Evolutionary conservation across 2,797 vertebrate genomes (phyloP).

Genomic region (Amblyraja radiata): DNA sequence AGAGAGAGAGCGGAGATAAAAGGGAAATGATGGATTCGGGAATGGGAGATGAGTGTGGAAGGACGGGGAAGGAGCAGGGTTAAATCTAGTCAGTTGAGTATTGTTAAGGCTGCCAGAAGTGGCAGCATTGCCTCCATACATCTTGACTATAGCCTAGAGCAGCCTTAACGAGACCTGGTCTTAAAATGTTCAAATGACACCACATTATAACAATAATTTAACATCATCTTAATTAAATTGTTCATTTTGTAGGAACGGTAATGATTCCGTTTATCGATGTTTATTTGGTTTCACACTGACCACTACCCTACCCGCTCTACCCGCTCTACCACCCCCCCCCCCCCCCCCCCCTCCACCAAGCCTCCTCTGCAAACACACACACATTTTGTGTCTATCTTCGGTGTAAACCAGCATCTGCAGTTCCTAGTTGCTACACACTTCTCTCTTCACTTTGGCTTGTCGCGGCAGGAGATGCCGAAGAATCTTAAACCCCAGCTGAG

Average conservation of each 20-base stretch:
- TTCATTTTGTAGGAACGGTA: neutral
- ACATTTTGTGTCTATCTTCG: too few relatives aligned
- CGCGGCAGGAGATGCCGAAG: neutral
- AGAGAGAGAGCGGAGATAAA: too few relatives aligned
- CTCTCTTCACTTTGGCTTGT: neutral
- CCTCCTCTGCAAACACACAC: too few relatives aligned
- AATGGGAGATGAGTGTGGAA: too few relatives aligned
- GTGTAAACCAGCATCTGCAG: too few relatives aligned
- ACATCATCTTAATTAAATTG: neutral
- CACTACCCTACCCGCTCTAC: neutral
- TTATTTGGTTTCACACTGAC: neutral
- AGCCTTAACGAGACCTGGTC: neutral
- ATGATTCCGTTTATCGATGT: neutral
- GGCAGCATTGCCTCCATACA: neutral
- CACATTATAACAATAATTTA: neutral
- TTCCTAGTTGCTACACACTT: too few relatives aligned
- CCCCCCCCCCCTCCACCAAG: too few relatives aligned
- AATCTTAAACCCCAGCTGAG: neutral
- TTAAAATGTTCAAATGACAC: neutral
- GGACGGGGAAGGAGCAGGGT: too few relatives aligned
- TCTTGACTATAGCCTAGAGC: neutral
- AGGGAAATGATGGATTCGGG: too few relatives aligned
- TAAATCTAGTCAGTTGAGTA: too few relatives aligned
- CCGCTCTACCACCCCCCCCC: too few relatives aligned
- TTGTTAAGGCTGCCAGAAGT: neutral